Evolutionary conservation across 2,797 vertebrate genomes (phyloP).

Genomic region (Allobates femoralis): DNA sequence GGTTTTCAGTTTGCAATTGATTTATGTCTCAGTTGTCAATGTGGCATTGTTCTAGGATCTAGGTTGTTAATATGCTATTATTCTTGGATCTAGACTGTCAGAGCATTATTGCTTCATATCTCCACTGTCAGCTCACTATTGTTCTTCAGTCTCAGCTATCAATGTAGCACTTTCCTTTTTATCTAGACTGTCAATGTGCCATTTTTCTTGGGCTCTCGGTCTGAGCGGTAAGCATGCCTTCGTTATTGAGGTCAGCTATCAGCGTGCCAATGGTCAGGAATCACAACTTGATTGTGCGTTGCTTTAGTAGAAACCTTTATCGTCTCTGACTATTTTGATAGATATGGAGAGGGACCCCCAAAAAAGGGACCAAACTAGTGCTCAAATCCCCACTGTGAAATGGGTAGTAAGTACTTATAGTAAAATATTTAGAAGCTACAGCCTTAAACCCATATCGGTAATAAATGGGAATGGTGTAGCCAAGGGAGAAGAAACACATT

Average conservation of each 20-base stretch:
- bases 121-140: not conserved
- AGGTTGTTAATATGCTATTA: not conserved
- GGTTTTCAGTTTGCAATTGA: not conserved
- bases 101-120: not conserved
- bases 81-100: not conserved
- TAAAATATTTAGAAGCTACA: not conserved
- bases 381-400: not conserved
- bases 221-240: not conserved
- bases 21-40: not conserved
- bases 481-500: not conserved
- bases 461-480: slow-evolving; percentile 7
- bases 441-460: not conserved
- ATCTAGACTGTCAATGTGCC: not conserved
- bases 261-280: not conserved
- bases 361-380: not conserved
- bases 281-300: not conserved
- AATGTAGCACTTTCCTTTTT: not conserved
- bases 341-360: not conserved
- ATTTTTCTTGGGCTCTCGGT: not conserved
- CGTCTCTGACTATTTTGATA: not conserved
- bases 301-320: not conserved
- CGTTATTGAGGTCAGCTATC: not conserved
- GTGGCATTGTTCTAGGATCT: not conserved
- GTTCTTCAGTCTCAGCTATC: not conserved
- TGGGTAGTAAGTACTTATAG: not conserved